Evolutionary conservation across 2,888 invertebrate species (phyloP).

Genomic region (Limnephilus rhombicus): DNA sequence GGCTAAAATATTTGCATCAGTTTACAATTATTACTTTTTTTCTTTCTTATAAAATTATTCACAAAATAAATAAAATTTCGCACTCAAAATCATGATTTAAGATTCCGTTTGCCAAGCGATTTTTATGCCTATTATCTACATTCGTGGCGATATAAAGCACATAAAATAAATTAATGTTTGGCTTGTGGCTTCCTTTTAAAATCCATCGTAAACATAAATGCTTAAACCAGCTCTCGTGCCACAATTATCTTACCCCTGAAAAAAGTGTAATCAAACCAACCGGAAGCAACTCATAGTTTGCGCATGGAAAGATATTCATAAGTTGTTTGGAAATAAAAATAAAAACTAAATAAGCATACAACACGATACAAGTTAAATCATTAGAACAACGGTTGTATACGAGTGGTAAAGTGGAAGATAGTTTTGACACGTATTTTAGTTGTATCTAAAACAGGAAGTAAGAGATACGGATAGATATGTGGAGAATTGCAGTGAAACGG

Average conservation of each 20-base stretch:
- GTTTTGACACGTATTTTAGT: not conserved
- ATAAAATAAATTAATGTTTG: too few species aligned
- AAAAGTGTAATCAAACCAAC: not conserved
- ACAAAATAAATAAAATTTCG: too few species aligned
- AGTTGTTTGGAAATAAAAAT: not conserved
- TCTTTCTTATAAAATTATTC: too few species aligned
- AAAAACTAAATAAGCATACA: not conserved
- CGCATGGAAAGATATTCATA: not conserved
- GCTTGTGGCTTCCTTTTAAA: too few species aligned
- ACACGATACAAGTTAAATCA: not conserved
- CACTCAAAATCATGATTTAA: too few species aligned
- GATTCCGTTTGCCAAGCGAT: too few species aligned
- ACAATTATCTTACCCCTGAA: not conserved
- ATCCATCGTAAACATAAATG: too few species aligned
- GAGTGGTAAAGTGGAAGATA: not conserved
- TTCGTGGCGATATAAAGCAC: too few species aligned
- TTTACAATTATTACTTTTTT: too few species aligned
- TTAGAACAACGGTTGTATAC: not conserved
- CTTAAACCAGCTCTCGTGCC: not conserved
- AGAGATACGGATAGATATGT: not conserved
- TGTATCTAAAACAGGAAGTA: not conserved
- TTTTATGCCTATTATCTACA: too few species aligned
- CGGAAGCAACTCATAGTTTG: not conserved
- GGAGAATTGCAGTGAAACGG: not conserved
- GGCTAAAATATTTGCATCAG: too few species aligned